Base-by-base conservation (phyloP, 2,113 vertebrate species). In the Dicentrarchus labrax region DNA sequence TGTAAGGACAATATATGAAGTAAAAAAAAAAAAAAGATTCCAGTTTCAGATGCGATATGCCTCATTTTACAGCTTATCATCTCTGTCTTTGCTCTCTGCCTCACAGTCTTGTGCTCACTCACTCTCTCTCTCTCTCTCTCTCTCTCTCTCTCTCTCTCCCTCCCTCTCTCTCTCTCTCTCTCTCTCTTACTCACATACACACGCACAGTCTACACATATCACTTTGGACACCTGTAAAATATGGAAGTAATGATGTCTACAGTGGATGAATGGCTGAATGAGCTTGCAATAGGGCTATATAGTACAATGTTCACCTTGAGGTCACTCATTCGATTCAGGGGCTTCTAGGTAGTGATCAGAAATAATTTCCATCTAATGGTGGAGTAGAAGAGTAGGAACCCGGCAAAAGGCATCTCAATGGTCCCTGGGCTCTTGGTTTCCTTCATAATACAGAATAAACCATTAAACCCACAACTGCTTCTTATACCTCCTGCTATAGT, bases 311-410 rank as follows among this genome's bases (percentile, higher is more conserved):
- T 94, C 91, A 94, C 89, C 89, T 93, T 60, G 76, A 64, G 92
- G 88, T 94, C 91, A 93, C 82, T 92, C 86, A 88, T 90, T 95
- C 78, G 80, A 91, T 94, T 94, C 86, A 88, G 85, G 51, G 43
- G 76, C 85, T 73, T 82, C 82, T 86, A 43, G 77, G 78, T 86
- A 88, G 82, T 92, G 90, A 92, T 91, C 88, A 88, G 87, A 94
- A 94, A 90, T 92, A 36, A 90, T 93, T 92, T 89, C 84, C 83
- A 62, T 90, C 76, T 92, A 91, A 91, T 88, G 80, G 86, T 53
- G 71, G 72, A 76, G 72, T 51, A 50, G 76, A 76, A 78, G 71
- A 68, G 67, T 36, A 73, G 60, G 73, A 78, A 83, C 45, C 65
- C 57, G 57, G 72, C 41, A 54, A 80, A 88, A 65, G 57, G 85